Percentiles rank a stretch among this genome's conserved stretches.
Evolutionary conservation across 2,888 invertebrate genomes (phyloP).

Genomic region (Rhagophthalmus giganteus): DNA sequence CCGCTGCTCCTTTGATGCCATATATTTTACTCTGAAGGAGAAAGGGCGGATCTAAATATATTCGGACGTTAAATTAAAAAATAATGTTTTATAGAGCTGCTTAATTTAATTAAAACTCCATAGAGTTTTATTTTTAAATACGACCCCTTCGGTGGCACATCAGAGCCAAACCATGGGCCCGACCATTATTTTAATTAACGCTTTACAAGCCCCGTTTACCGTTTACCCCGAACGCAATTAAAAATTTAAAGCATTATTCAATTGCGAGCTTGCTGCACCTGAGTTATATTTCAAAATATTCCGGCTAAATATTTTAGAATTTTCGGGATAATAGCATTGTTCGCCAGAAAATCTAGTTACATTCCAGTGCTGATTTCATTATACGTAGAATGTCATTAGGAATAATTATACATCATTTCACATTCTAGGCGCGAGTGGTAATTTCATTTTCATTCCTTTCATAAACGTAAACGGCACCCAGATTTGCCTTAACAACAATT

Average conservation of each 20-base stretch:
- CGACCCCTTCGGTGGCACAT: background rate
- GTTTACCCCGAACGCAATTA: background rate
- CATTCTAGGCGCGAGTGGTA: slow-evolving; percentile 5
- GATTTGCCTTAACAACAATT: background rate
- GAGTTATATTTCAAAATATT: slow-evolving; percentile 1
- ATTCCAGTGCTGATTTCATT: slow-evolving; percentile 21
- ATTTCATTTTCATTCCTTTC: slow-evolving; percentile 21
- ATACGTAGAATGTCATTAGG: slow-evolving; percentile 20
- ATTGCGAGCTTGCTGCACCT: slow-evolving; percentile 1
- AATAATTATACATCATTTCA: slow-evolving; percentile 23
- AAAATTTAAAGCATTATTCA: slow-evolving; percentile 7
- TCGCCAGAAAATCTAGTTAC: slow-evolving; percentile 14
- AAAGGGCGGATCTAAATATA: background rate
- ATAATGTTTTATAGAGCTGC: background rate
- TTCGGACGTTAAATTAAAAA: background rate
- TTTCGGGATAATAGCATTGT: slow-evolving; percentile 6
- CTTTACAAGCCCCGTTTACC: background rate
- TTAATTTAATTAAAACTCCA: background rate
- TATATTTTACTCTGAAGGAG: background rate
- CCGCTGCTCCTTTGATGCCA: too few species aligned
- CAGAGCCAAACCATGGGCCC: background rate
- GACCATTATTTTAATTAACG: slow-evolving; percentile 9
- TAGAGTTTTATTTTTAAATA: background rate
- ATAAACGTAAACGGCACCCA: slow-evolving; percentile 2
- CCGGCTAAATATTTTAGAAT: slow-evolving; percentile 2